These are phyloP conservation scores for Mastomys coucha DNA, from an alignment of 2,113 vertebrate genomes.

Conservation along the genomic window DNA sequence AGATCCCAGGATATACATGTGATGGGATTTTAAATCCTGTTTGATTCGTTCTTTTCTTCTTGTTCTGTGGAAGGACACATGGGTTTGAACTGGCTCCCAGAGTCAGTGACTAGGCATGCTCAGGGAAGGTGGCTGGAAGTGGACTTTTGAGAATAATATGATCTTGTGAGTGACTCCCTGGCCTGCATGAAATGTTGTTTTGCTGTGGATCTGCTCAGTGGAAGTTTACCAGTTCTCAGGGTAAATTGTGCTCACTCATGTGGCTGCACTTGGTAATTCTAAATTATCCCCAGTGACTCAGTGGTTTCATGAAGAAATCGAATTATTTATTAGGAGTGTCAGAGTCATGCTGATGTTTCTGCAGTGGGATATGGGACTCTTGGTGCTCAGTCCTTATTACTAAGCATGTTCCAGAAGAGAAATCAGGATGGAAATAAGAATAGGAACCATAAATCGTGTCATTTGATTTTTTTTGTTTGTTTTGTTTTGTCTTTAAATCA, in stretches of 20 bases:
- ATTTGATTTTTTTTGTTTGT: not conserved
- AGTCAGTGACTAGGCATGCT: not conserved
- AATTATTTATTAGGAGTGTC: conserved; percentile 85
- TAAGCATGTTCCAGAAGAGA: conserved; percentile 62
- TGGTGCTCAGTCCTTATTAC: conserved; percentile 75
- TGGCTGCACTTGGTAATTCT: conserved; percentile 76
- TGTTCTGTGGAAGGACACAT: not conserved
- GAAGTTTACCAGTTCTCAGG: conserved; percentile 3
- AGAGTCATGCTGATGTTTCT: conserved; percentile 76
- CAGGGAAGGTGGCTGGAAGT: conserved; percentile 37
- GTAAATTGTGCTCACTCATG: conserved; percentile 60
- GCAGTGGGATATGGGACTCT: conserved; percentile 4
- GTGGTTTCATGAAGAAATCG: conserved; percentile 74
- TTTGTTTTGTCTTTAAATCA: not conserved
- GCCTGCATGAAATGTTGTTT: not conserved
- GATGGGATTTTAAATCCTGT: not conserved
- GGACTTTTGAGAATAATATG: conserved; percentile 16
- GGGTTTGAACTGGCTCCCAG: conserved; percentile 3
- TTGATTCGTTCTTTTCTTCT: not conserved
- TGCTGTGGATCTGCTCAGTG: conserved; percentile 21
- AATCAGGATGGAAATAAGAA: conserved; percentile 56
- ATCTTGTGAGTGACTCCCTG: conserved; percentile 42
- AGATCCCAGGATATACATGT: not conserved
- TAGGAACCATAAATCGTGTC: conserved; percentile 28
- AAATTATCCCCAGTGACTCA: conserved; percentile 72